Evolutionary conservation across 2,888 invertebrate species (phyloP), one percentile per base, ranked within the genome.

Genomic region (Syrista parreyssii): DNA sequence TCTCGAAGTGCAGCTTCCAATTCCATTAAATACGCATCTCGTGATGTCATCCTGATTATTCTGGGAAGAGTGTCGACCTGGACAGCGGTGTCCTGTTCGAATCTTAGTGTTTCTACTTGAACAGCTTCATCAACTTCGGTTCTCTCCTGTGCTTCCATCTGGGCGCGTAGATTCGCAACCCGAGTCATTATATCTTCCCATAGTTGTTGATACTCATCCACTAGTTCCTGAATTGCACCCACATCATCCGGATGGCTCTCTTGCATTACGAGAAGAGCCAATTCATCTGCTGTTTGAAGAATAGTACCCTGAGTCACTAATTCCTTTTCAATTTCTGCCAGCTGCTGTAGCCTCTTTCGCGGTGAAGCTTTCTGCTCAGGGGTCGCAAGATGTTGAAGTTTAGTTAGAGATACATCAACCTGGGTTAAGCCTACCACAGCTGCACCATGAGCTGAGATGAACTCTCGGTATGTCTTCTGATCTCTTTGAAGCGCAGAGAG

Each of bases 11-110:
- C 97, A 4, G 94, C 94, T 69, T 94, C 93, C 68, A 97, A 91
- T 90, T 97, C 97, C 84, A 94, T 95, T 77, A 95, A 92, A 88
- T 97, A 97, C 0, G 97, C 97, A 88, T 97, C 97, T 89, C 96
- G 95, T 6, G 96, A 95, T 71, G 96, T 96, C 92, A 95, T 94
- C 32, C 93, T 92, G 73, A 93, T 92, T 73, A 94, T 87, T 72
- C 92, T 92, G 0, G 94, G 94, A 69, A 97, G 91, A 0, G 97
- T 97, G 88, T 97, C 95, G 1, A 97, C 97, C 92, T 97, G 97
- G 9, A 96, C 95, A 0, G 95, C 94, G 0, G 94, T 94, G 86
- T 97, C 96, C 30, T 94, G 94, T 87, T 96, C 96, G 91, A 96
- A 95, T 89, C 93, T 95, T 11, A 95, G 92, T 0, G 96, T 96